Evolutionary conservation across 2,888 invertebrate genomes (phyloP).

Genomic region (Noctua janthe): DNA sequence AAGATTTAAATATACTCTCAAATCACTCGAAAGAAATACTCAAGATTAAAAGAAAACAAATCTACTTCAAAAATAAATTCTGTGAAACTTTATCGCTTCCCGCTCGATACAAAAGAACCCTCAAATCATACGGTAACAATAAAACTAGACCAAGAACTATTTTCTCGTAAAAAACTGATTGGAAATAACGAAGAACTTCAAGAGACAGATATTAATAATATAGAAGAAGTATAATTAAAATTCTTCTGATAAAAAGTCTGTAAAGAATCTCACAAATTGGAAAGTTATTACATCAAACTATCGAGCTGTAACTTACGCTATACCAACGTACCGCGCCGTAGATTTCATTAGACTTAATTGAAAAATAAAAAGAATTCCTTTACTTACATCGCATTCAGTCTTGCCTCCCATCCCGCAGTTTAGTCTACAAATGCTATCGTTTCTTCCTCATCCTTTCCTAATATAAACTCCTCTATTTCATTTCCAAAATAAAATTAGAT

Average conservation of each 20-base stretch:
- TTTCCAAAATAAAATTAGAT: conserved; percentile 58
- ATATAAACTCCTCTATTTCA: conserved; percentile 46
- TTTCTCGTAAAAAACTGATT: conserved; percentile 40
- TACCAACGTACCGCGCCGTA: conserved; percentile 67
- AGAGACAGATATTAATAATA: conserved; percentile 32
- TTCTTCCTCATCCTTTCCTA: conserved; percentile 52
- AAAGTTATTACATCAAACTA: conserved; percentile 69
- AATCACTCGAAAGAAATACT: conserved; percentile 1
- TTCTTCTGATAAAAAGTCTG: conserved; percentile 50
- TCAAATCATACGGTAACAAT: conserved; percentile 36
- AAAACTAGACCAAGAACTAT: conserved; percentile 35
- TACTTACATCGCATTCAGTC: conserved; percentile 84
- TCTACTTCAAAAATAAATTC: conserved; percentile 33
- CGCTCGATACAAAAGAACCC: conserved; percentile 30
- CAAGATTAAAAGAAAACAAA: conserved; percentile 29
- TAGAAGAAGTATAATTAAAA: conserved; percentile 60
- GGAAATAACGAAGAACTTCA: conserved; percentile 30
- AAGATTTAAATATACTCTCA: not conserved
- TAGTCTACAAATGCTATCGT: conserved; percentile 82
- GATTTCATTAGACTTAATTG: conserved; percentile 85
- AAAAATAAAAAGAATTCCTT: conserved; percentile 85
- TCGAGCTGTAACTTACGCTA: conserved; percentile 66
- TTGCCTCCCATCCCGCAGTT: conserved; percentile 81
- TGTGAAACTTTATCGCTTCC: conserved; percentile 24
- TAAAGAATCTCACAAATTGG: conserved; percentile 61